Evolutionary conservation across 2,888 invertebrate species (phyloP), one percentile per base, ranked within the genome.

Genomic region (Acholoe squamosa): DNA sequence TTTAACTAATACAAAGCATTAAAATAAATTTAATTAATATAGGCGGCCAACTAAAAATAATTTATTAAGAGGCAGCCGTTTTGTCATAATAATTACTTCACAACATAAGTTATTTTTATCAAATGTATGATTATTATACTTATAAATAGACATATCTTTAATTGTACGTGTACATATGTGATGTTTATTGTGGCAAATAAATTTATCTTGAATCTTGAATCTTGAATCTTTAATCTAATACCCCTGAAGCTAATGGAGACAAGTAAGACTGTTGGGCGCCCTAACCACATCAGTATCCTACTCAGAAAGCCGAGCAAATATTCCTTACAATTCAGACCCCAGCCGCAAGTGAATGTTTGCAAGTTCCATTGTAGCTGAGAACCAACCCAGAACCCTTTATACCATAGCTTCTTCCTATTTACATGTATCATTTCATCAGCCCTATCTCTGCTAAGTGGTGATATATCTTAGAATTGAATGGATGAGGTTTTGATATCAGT

Each of bases 241-340:
- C 19, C 34, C 16, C 22, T 80, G 80, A 80, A 34, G 80, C 34
- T 80, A 80, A 80, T 80, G 33, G 43, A 80, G 80, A 80, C 80
- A 80, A 80, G 80, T 80, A 80, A 33, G 80, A 80, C 33, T 33
- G 80, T 80, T 22, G 25, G 80, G 0, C 7, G 12, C 80, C n/a
- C 33, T 80, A 80, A 80, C 80, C 34, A 33, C 34, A 80, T 80
- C 33, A 80, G 22, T 22, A n/a, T n/a, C 16, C 43, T 34, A 80
- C 80, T 80, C 22, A 76, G 76, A n/a, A 61, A 14, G 61, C 19
- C 61, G 22, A n/a, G 61, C 61, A 61, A 19, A 61, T 61, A 43
- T 61, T 61, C 61, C 61, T n/a, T 61, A n/a, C 61, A 61, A 19
- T 61, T 61, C 43, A 43, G 43, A 43, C 43, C 43, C 61, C 54